These are phyloP conservation scores for Hirtodrosophila duncani DNA, from an alignment of 2,888 invertebrate genomes.

Conservation along the genomic window DNA sequence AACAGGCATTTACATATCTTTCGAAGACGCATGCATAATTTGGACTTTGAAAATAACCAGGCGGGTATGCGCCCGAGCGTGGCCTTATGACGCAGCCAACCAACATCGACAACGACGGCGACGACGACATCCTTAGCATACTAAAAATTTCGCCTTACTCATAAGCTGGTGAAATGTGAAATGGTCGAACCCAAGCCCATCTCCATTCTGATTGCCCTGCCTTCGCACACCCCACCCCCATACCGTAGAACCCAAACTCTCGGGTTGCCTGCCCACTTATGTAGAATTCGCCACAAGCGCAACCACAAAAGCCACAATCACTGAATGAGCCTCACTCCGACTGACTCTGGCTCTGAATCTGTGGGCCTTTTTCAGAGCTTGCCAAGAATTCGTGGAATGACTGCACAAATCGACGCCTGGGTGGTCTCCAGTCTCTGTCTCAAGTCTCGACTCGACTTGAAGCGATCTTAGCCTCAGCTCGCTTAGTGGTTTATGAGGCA, in stretches of 20 bases:
- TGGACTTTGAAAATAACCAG: conserved; percentile 61
- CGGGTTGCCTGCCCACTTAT: conserved; percentile 19
- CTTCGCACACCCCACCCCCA: conserved; percentile 3
- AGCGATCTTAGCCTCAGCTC: conserved; percentile 7
- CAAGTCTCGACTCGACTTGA: conserved; percentile 16
- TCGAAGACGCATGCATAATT: conserved; percentile 65
- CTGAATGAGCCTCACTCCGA: conserved; percentile 44
- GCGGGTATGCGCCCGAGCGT: conserved; percentile 11
- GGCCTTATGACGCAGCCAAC: conserved; percentile 45
- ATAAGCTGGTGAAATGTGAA: conserved; percentile 63
- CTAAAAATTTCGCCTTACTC: conserved; percentile 49
- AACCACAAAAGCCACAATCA: conserved; percentile 35
- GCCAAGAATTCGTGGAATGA: conserved; percentile 67
- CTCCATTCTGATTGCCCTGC: background rate
- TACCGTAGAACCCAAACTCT: too few relatives aligned
- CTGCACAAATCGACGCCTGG: conserved; percentile 67
- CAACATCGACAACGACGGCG: conserved; percentile 16
- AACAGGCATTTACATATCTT: conserved; percentile 54
- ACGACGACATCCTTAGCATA: conserved; percentile 59
- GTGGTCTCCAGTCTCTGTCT: too few relatives aligned
- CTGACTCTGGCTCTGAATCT: conserved; percentile 4
- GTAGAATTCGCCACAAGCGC: conserved; percentile 45
- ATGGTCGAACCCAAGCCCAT: conserved; percentile 30
- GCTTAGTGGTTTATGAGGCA: conserved; percentile 64
- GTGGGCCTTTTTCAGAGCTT: conserved; percentile 31